These are phyloP conservation scores for Edolisoma coerulescens DNA, from an alignment of 2,113 vertebrate species.

Conservation along the genomic window DNA sequence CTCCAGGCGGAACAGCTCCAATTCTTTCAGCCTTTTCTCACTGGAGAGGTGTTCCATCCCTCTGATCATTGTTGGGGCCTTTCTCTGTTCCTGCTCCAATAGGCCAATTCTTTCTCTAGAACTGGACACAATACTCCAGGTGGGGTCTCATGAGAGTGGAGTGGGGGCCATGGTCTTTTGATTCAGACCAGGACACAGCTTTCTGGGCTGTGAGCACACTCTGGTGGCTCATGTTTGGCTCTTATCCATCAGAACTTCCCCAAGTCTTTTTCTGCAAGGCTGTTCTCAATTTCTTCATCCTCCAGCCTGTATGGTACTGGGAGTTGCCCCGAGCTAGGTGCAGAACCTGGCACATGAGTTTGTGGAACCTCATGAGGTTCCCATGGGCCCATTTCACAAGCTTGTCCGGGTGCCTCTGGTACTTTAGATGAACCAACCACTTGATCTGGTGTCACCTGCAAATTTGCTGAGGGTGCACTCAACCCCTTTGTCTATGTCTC, in stretches of 20 bases:
- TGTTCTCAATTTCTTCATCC: background rate
- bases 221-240: background rate
- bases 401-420: background rate
- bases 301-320: background rate
- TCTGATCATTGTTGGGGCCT: background rate
- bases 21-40: background rate
- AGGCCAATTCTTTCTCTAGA: background rate
- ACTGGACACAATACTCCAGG: background rate
- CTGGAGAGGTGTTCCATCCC: background rate
- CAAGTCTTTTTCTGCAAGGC: background rate
- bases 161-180: background rate
- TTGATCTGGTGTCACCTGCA: background rate
- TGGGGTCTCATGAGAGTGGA: background rate
- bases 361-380: too few relatives aligned
- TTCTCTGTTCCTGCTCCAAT: background rate
- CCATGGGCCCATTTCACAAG: background rate
- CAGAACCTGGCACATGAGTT: background rate
- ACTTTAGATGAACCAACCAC: background rate
- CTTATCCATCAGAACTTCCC: background rate
- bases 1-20: background rate
- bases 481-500: background rate
- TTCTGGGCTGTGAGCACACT: background rate
- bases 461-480: background rate
- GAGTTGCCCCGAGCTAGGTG: background rate
- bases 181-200: background rate